Evolutionary conservation across 2,113 vertebrate genomes (phyloP).

Genomic region (Nyctereutes procyonoides): DNA sequence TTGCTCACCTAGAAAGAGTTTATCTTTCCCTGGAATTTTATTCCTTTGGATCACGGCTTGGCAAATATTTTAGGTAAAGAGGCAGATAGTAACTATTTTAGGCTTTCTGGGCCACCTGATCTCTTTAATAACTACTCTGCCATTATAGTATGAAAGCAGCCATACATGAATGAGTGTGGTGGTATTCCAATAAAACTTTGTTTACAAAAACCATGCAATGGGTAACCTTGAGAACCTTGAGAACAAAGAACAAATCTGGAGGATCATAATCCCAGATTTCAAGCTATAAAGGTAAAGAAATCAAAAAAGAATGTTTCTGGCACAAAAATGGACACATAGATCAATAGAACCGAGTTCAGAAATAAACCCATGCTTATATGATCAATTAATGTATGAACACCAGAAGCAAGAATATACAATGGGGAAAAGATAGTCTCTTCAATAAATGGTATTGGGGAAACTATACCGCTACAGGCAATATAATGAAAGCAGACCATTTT

Average conservation of each 20-base stretch:
- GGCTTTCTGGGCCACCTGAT: not conserved
- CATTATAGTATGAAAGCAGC: not conserved
- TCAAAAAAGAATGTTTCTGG: not conserved
- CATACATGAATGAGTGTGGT: not conserved
- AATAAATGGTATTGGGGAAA: not conserved
- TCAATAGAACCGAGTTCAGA: not conserved
- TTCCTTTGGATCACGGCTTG: not conserved
- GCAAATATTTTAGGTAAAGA: not conserved
- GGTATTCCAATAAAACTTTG: not conserved
- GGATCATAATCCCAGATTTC: not conserved
- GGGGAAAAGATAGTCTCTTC: not conserved
- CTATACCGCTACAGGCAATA: not conserved
- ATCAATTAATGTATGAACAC: not conserved
- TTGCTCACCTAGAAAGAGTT: slow-evolving; percentile 1
- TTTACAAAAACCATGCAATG: not conserved
- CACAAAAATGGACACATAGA: not conserved
- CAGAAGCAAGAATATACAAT: not conserved
- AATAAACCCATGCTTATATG: not conserved
- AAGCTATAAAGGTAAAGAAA: not conserved
- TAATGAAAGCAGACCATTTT: not conserved
- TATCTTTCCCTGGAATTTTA: slow-evolving; percentile 20
- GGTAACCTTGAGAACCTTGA: not conserved
- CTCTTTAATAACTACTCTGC: slow-evolving; percentile 27
- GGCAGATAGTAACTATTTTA: not conserved
- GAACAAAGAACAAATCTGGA: not conserved